Percentiles rank a stretch among this genome's conserved stretches.
phyloP scores from a whole-genome alignment of 2,888 invertebrate species.

The Leucophora obtusa region DNA sequence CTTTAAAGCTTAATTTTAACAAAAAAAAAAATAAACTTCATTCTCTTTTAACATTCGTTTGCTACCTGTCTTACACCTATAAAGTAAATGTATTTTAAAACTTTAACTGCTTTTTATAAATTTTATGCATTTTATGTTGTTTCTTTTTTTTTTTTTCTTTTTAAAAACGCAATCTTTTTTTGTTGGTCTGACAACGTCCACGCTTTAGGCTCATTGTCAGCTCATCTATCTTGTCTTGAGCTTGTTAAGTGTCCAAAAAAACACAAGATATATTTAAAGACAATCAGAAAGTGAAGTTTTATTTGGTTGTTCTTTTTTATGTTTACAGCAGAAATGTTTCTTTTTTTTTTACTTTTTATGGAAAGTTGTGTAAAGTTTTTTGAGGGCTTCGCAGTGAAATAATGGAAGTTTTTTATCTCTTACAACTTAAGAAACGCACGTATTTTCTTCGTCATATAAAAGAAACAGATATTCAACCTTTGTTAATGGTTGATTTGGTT shows the following conservation, averaged over 20 bases:
- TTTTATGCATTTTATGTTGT: slow-evolving; percentile 23
- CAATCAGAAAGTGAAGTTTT: slow-evolving; percentile 44
- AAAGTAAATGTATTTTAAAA: not conserved
- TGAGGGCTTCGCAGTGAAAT: slow-evolving; percentile 32
- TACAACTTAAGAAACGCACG: slow-evolving; percentile 45
- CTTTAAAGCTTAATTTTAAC: too few species aligned
- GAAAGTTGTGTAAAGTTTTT: slow-evolving; percentile 31
- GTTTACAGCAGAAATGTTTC: not conserved
- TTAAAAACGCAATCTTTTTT: slow-evolving; percentile 40
- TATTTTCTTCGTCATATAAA: slow-evolving; percentile 16
- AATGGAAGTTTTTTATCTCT: slow-evolving; percentile 36
- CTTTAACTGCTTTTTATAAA: slow-evolving; percentile 31
- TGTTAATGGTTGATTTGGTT: not conserved
- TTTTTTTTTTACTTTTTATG: slow-evolving; percentile 4
- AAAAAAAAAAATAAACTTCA: too few species aligned
- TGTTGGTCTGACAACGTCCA: slow-evolving; percentile 52
- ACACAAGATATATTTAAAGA: slow-evolving; percentile 17
- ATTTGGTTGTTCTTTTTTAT: slow-evolving; percentile 17
- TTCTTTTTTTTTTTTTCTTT: slow-evolving; percentile 19
- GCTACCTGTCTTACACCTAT: slow-evolving; percentile 67
- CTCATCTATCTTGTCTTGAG: slow-evolving; percentile 63
- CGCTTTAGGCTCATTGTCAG: slow-evolving; percentile 63
- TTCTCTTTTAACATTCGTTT: slow-evolving; percentile 13
- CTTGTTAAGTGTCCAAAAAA: slow-evolving; percentile 58
- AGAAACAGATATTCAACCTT: slow-evolving; percentile 1